These are phyloP conservation scores for Cyprinus carpio DNA, from an alignment of 2,113 vertebrate genomes.

Conservation along the genomic window DNA sequence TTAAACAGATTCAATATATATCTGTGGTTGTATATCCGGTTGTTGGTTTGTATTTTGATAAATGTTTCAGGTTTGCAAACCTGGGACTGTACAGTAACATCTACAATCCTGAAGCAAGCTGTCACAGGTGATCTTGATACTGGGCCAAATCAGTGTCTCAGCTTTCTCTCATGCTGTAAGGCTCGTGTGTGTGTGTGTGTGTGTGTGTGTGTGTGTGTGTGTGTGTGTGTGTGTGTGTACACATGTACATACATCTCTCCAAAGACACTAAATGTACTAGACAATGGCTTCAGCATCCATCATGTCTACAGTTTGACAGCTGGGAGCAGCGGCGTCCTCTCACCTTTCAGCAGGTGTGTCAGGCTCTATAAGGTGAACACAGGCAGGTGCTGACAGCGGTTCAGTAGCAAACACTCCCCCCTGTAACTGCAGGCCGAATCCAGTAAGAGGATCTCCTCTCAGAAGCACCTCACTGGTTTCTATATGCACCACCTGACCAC, in stretches of 20 bases:
- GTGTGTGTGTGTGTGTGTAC: conserved; percentile 35
- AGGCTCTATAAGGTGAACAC: conserved; percentile 91
- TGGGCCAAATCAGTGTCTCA: not conserved
- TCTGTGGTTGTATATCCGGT: not conserved
- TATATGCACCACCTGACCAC: conserved; percentile 92
- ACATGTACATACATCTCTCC: conserved; percentile 24
- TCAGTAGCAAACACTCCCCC: conserved; percentile 96
- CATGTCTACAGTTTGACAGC: not conserved
- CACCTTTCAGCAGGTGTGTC: conserved; percentile 96
- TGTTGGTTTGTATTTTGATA: not conserved
- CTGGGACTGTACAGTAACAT: not conserved
- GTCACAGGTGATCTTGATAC: not conserved
- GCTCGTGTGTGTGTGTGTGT: conserved; percentile 38
- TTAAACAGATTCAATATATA: too few species aligned
- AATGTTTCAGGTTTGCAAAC: not conserved
- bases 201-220: conserved; percentile 29
- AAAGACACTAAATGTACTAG: not conserved
- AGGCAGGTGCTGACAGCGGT: conserved; percentile 88
- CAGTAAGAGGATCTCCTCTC: conserved; percentile 90
- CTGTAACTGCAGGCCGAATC: conserved; percentile 96
- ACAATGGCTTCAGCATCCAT: not conserved
- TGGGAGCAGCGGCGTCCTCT: not conserved
- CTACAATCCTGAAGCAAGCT: not conserved
- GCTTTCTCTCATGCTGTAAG: not conserved
- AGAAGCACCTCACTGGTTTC: conserved; percentile 91